These are phyloP conservation scores for Drosophila punjabiensis DNA, from an alignment of 1,140 invertebrate genomes.

Conservation along the genomic window DNA sequence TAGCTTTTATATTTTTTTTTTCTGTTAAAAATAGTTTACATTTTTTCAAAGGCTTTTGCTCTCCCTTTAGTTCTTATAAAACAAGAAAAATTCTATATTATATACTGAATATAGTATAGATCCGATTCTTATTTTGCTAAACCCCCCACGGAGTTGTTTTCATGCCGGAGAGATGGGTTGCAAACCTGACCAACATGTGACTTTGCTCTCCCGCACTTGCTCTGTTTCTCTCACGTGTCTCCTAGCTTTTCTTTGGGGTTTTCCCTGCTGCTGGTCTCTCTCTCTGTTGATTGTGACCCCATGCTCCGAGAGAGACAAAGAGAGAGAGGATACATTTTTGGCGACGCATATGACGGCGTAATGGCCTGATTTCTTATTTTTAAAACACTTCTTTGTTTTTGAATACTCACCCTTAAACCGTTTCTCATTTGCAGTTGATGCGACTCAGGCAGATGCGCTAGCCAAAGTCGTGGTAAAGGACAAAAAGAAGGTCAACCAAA, in stretches of 20 bases:
- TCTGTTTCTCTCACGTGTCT: conserved; percentile 9
- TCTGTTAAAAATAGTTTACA: background rate
- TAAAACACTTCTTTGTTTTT: conserved; percentile 34
- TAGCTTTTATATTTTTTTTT: background rate
- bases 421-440: conserved; percentile 57
- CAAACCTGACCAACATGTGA: conserved; percentile 40
- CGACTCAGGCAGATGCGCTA: conserved; percentile 78
- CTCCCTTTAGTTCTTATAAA: background rate
- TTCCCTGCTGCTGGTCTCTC: background rate
- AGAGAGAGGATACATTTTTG: conserved; percentile 30
- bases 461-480: conserved; percentile 87
- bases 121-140: conserved; percentile 1
- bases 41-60: background rate
- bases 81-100: background rate
- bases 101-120: background rate
- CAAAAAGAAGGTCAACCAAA: conserved; percentile 88
- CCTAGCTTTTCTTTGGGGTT: conserved; percentile 6
- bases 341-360: conserved; percentile 41
- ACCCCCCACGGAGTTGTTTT: conserved; percentile 19
- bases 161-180: conserved; percentile 1
- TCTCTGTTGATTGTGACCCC: conserved; percentile 24
- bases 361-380: conserved; percentile 63
- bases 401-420: conserved; percentile 6
- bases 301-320: conserved; percentile 32
- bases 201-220: conserved; percentile 8